These are phyloP conservation scores for Polypterus bichir DNA, from an alignment of 2,113 vertebrate species.

Conservation along the genomic window DNA sequence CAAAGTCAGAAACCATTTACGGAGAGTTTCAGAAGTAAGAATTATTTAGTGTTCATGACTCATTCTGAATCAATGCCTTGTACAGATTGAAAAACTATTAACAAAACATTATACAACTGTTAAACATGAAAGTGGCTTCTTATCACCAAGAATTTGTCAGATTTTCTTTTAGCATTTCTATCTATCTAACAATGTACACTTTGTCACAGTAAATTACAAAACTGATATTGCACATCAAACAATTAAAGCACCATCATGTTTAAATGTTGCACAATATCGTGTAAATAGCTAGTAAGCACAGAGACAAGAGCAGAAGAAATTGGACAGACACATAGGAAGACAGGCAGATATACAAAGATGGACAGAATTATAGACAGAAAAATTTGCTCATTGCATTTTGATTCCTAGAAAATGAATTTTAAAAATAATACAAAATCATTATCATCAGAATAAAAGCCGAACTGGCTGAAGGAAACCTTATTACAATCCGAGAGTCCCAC, in stretches of 20 bases:
- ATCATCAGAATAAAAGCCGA: neutral
- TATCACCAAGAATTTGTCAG: neutral
- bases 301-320: constrained; percentile 2
- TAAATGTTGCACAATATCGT: constrained; percentile 1
- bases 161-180: neutral
- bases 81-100: constrained; percentile 12
- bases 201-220: too few relatives aligned
- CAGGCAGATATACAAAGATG: neutral
- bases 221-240: neutral
- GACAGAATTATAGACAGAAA: neutral
- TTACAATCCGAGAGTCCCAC: too few relatives aligned
- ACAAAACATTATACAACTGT: constrained; percentile 8
- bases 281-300: neutral
- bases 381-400: neutral
- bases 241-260: constrained; percentile 1
- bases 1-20: neutral
- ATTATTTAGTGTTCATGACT: too few relatives aligned
- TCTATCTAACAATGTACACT: too few relatives aligned
- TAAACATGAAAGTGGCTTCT: constrained; percentile 4
- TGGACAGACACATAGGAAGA: neutral
- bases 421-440: constrained; percentile 1
- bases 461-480: neutral
- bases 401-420: neutral
- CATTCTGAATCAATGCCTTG: constrained; percentile 3
- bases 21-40: too few relatives aligned